phyloP scores from a whole-genome alignment of 1,140 invertebrate species.

The Drosophila biarmipes region DNA sequence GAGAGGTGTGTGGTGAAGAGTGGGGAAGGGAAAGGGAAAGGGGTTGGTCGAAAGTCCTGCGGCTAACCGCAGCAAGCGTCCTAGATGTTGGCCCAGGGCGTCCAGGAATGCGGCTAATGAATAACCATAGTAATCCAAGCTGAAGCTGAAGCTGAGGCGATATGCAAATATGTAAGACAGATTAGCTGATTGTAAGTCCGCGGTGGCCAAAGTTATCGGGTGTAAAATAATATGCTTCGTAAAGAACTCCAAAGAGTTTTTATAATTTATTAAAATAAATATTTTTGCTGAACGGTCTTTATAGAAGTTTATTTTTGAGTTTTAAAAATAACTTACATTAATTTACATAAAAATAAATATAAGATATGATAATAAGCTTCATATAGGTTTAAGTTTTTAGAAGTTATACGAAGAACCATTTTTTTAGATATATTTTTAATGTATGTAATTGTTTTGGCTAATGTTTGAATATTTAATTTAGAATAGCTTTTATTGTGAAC shows the following conservation, averaged over 20 bases:
- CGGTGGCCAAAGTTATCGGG: neutral
- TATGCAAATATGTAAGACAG: constrained; percentile 53
- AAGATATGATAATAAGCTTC: too few relatives aligned
- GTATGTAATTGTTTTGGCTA: too few relatives aligned
- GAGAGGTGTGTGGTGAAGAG: neutral
- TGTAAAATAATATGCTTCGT: neutral
- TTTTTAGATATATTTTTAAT: too few relatives aligned
- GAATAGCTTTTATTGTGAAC: too few relatives aligned
- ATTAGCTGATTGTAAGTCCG: constrained; percentile 45
- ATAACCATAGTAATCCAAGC: constrained; percentile 48
- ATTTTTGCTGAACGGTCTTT: neutral
- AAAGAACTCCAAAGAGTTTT: too few relatives aligned
- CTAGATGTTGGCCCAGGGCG: constrained; percentile 23
- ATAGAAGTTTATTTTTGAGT: too few relatives aligned
- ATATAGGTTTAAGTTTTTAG: too few relatives aligned
- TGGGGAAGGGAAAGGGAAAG: neutral
- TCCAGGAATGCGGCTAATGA: constrained; percentile 35
- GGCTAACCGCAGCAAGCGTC: constrained; percentile 41
- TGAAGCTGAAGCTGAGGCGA: constrained; percentile 42
- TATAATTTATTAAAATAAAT: neutral
- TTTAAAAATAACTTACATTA: too few relatives aligned
- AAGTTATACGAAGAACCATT: too few relatives aligned
- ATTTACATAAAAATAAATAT: too few relatives aligned
- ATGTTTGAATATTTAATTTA: too few relatives aligned
- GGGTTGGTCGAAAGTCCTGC: constrained; percentile 14